Base-by-base conservation (phyloP, 2,888 invertebrate genomes). In the Ceraclea dissimilis region DNA sequence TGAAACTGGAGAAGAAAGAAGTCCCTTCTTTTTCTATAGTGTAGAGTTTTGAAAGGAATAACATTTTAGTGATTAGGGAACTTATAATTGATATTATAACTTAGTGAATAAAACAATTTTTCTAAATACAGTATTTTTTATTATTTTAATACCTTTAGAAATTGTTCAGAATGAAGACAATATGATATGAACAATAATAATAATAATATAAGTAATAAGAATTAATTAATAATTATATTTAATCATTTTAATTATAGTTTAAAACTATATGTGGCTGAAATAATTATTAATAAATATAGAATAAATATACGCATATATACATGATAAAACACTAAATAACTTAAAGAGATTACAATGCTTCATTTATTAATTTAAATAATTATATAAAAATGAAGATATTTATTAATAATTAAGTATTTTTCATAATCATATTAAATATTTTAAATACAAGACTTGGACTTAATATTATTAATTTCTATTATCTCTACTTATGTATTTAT, bases 81-180 rank as follows among this genome's bases (percentile, higher is more conserved):
- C n/a, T n/a, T n/a, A n/a, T n/a, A n/a, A n/a, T n/a, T n/a, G n/a
- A n/a, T n/a, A n/a, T n/a, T n/a, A n/a, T n/a, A n/a, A n/a, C n/a
- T n/a, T n/a, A n/a, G 50, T 54, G 55, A 54, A 51, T 53, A 49
- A 59, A 56, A 60, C 51, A 56, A 49, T 54, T 57, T 54, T 60
- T 62, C 60, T 74, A 71, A 75, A 74, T 78, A 78, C 77, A 79
- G 71, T 70, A 74, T 69, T 75, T 73, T 77, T 77, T 76, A 75
- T 77, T 75, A 76, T 74, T 75, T 78, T 75, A 78, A 77, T 77
- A 77, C 84, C 84, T 85, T 85, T 85, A 85, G 84, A 85, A 85
- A 85, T 83, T 77, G 77, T 81, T 84, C 81, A 77, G 79, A 84
- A 83, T 83, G 83, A 83, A 83, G 83, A 84, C 83, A 83, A 83